Conservation (phyloP, 2,797 vertebrate species). For the Notolepis coatsorum region DNA sequence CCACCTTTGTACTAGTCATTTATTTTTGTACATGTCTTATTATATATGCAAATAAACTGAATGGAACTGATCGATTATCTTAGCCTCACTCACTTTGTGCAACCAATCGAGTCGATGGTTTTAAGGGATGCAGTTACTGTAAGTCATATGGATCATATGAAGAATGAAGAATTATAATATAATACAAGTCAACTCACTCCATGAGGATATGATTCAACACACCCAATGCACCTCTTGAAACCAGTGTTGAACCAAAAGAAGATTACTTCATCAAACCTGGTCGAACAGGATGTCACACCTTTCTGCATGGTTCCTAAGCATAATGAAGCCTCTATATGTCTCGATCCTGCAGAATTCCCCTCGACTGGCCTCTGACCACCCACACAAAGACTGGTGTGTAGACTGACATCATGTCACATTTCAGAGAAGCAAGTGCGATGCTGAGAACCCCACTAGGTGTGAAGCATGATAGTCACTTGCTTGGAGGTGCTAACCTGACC, state of each 20-base stretch:
- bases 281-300: constrained; percentile 57
- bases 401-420: constrained; percentile 48
- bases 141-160: constrained; percentile 12
- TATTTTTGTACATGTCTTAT: no score
- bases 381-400: constrained; percentile 13
- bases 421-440: constrained; percentile 46
- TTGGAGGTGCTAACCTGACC: constrained; percentile 22
- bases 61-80: neutral
- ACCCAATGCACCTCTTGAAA: constrained; percentile 14
- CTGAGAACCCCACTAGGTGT: constrained; percentile 40
- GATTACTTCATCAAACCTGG: no score
- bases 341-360: constrained; percentile 52
- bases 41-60: no score
- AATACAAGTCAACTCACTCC: constrained; percentile 34
- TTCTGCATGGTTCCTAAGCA: constrained; percentile 32
- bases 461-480: constrained; percentile 24
- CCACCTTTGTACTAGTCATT: no score
- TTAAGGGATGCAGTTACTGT: constrained; percentile 1
- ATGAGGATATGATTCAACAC: neutral
- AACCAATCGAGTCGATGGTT: constrained; percentile 8
- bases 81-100: neutral
- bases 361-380: constrained; percentile 35
- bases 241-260: no score
- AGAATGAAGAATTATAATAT: constrained; percentile 8
- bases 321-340: constrained; percentile 10